Conservation (phyloP, 2,888 invertebrate genomes). For the Philhelius pedissequus region DNA sequence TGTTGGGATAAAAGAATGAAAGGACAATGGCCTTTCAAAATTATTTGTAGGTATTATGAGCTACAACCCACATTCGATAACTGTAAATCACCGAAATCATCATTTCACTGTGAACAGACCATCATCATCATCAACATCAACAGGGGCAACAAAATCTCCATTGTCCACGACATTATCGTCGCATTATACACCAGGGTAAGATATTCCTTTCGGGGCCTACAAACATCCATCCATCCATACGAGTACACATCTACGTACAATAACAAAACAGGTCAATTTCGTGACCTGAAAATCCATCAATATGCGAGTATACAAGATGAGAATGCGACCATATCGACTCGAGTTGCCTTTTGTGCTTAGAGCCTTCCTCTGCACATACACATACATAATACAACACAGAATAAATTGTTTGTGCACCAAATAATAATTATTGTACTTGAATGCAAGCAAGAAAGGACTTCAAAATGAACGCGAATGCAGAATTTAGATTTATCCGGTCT, state of each 20-base stretch:
- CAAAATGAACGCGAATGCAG: constrained; percentile 58
- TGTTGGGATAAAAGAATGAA: constrained; percentile 3
- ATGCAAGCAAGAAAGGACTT: constrained; percentile 53
- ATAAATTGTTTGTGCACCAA: constrained; percentile 56
- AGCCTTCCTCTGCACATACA: neutral
- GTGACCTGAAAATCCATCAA: constrained; percentile 51
- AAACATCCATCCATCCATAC: neutral
- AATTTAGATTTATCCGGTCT: constrained; percentile 63
- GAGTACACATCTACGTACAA: neutral
- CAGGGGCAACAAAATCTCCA: constrained; percentile 41
- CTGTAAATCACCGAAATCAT: constrained; percentile 54
- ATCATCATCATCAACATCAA: constrained; percentile 34
- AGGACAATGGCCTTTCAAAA: constrained; percentile 58
- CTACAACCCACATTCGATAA: constrained; percentile 61
- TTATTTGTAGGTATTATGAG: no score
- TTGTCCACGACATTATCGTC: constrained; percentile 59
- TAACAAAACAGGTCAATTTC: constrained; percentile 50
- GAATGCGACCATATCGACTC: constrained; percentile 23
- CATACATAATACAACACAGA: neutral
- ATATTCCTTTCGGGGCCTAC: constrained; percentile 29
- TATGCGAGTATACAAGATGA: no score
- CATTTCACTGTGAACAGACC: neutral
- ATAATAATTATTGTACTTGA: constrained; percentile 41
- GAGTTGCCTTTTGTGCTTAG: constrained; percentile 58
- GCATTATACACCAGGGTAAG: constrained; percentile 22